Base-by-base conservation (phyloP, 1,140 invertebrate genomes). In the Drosophila takahashii region DNA sequence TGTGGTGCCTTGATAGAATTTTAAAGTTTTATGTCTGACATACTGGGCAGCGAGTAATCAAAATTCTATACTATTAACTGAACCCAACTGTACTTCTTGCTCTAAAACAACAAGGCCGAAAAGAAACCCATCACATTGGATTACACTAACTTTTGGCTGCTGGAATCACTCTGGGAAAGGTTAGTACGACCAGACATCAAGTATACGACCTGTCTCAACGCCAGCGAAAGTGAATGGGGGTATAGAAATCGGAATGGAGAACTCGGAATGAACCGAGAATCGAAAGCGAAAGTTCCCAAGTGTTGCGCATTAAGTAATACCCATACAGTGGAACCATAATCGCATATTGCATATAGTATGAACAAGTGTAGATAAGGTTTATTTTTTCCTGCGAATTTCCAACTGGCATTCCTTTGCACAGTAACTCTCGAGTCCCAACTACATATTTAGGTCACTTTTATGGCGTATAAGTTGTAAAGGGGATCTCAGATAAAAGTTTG, bases 151-250 rank as follows among this genome's bases (percentile, higher is more conserved):
- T 84, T 80, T 77, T 85, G 85, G 85, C 61, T 84, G 67, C 76
- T 79, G 71, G 69, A 90, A 39, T 84, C 84, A 50, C 85, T 89
- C 77, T 78, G 73, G 70, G 84, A 89, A 89, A 89, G 84, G 84
- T 89, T 89, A 84, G 84, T 87, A 79, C 39, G 8, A 7, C 27
- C 37, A 39, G 34, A 67, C 59, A 81, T 76, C 64, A 71, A 64
- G 81, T 85, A 84, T 84, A 77, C 81, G 81, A 61, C 72, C 51
- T 56, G 58, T 58, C 47, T 69, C 72, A 77, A 77, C 48, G 69
- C 26, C 16, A 34, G 26, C 27, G 65, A 70, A 70, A 70, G 65
- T 48, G 65, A 59, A 71, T 47, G 67, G 44, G 37, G 16, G 47
- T 61, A 26, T 54, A 39, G 54, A 39, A 42, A 37, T 42, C 16